These are phyloP conservation scores for Cichlasoma orientale DNA, from an alignment of 2,797 vertebrate genomes.

Conservation along the genomic window DNA sequence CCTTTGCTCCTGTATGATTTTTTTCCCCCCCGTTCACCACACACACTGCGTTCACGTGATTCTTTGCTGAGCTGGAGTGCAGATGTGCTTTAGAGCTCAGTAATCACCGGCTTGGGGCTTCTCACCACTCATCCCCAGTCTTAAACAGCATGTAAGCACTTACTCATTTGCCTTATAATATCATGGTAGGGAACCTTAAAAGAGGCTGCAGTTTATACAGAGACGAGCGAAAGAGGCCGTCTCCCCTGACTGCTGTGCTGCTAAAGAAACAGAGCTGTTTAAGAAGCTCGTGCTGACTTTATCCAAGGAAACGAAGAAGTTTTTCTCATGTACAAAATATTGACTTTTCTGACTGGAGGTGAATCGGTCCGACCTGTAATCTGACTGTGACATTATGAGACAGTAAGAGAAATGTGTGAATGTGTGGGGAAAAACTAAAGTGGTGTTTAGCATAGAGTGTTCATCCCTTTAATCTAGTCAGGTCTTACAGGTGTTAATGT, in stretches of 20 bases:
- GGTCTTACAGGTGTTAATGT: constrained; percentile 65
- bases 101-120: constrained; percentile 84
- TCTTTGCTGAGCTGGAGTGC: constrained; percentile 70
- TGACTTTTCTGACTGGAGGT: not conserved
- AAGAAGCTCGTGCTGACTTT: constrained; percentile 2
- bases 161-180: constrained; percentile 84
- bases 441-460: constrained; percentile 50
- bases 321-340: constrained; percentile 18
- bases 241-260: constrained; percentile 23
- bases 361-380: constrained; percentile 30
- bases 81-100: constrained; percentile 79
- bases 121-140: constrained; percentile 74
- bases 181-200: constrained; percentile 78
- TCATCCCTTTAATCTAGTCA: constrained; percentile 65
- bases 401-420: constrained; percentile 30
- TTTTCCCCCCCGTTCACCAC: not conserved
- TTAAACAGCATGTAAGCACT: constrained; percentile 85
- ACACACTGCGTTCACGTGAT: constrained; percentile 69
- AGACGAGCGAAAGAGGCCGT: constrained; percentile 65
- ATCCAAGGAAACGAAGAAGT: not conserved
- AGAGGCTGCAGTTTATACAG: constrained; percentile 75
- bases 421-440: constrained; percentile 51
- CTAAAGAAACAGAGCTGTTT: constrained; percentile 24
- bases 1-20: constrained; percentile 40
- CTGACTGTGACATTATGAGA: constrained; percentile 6